A percentile compares a stretch with the other conserved stretches of the same genome.
phyloP scores from a whole-genome alignment of 2,113 vertebrate genomes.

The Chlamydotis undulata region DNA sequence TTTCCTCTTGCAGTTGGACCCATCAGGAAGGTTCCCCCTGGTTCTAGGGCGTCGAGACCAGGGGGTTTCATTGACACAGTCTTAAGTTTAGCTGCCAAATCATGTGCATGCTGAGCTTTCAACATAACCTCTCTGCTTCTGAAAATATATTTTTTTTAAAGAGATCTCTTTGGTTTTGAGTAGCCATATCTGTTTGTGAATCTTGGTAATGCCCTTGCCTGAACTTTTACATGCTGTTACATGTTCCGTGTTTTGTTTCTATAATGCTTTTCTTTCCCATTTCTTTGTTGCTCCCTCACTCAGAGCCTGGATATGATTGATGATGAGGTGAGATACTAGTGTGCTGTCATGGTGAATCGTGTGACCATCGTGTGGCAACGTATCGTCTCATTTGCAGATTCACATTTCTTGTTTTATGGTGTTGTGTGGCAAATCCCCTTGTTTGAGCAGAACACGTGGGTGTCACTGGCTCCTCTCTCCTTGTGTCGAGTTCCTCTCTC shows the following conservation, averaged over 20 bases:
- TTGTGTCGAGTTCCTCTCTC: background rate
- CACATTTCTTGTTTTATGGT: background rate
- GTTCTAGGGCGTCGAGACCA: background rate
- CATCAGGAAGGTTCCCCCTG: background rate
- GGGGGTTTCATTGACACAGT: background rate
- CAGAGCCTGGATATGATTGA: constrained; percentile 99
- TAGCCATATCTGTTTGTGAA: constrained; percentile 7
- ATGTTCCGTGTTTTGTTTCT: constrained; percentile 59
- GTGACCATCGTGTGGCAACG: background rate
- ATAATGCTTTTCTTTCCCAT: constrained; percentile 77
- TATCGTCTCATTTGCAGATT: background rate
- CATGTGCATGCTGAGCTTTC: constrained; percentile 23
- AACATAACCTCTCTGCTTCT: constrained; percentile 21
- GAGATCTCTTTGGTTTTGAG: constrained; percentile 12
- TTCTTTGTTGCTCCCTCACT: constrained; percentile 79
- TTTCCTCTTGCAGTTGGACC: background rate
- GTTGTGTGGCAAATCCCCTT: background rate
- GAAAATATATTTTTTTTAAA: background rate
- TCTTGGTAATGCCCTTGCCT: constrained; percentile 34
- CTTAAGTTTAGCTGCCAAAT: background rate
- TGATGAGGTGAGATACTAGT: constrained; percentile 91
- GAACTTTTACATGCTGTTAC: constrained; percentile 44
- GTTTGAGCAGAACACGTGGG: background rate
- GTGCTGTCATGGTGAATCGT: constrained; percentile 29
- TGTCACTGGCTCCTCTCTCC: background rate